A percentile compares a stretch with the other conserved stretches of the same genome.
These are phyloP conservation scores for Trichomycterus rosablanca DNA, from an alignment of 2,113 vertebrate genomes.

Conservation along the genomic window DNA sequence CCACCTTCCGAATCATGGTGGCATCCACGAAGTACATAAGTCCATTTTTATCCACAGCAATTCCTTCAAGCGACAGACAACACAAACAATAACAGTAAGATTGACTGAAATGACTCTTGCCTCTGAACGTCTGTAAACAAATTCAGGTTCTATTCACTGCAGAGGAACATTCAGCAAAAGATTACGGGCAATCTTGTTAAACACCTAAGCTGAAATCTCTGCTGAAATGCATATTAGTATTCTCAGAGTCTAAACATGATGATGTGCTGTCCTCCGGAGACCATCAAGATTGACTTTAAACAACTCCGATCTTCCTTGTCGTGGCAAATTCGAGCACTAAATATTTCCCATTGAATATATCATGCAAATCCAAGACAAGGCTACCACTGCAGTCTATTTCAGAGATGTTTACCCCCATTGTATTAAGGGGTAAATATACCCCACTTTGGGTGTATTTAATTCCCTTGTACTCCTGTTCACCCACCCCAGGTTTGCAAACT, in stretches of 20 bases:
- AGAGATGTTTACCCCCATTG: background rate
- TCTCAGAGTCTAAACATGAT: constrained; percentile 1
- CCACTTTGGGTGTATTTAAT: too few relatives aligned
- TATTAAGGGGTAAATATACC: too few relatives aligned
- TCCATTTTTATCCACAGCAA: constrained; percentile 83
- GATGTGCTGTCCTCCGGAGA: constrained; percentile 5
- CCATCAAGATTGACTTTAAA: background rate
- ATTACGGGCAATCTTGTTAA: background rate
- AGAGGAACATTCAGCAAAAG: background rate
- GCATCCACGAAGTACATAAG: constrained; percentile 88
- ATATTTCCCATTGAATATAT: background rate
- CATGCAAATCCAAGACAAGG: background rate
- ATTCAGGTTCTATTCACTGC: background rate
- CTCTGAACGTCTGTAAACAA: background rate
- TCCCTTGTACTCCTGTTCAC: too few relatives aligned
- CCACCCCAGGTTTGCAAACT: too few relatives aligned
- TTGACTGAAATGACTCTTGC: background rate
- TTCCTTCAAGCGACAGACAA: constrained; percentile 60
- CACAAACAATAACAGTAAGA: constrained; percentile 7
- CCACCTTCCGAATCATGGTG: constrained; percentile 86
- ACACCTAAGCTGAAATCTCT: too few relatives aligned
- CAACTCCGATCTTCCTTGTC: too few relatives aligned
- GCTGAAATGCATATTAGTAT: too few relatives aligned
- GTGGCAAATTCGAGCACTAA: background rate
- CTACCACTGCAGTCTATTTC: too few relatives aligned